Percentiles rank a stretch among this genome's conserved stretches.
These are phyloP conservation scores for Zapus hudsonius DNA, from an alignment of 2,113 vertebrate species.

Conservation along the genomic window DNA sequence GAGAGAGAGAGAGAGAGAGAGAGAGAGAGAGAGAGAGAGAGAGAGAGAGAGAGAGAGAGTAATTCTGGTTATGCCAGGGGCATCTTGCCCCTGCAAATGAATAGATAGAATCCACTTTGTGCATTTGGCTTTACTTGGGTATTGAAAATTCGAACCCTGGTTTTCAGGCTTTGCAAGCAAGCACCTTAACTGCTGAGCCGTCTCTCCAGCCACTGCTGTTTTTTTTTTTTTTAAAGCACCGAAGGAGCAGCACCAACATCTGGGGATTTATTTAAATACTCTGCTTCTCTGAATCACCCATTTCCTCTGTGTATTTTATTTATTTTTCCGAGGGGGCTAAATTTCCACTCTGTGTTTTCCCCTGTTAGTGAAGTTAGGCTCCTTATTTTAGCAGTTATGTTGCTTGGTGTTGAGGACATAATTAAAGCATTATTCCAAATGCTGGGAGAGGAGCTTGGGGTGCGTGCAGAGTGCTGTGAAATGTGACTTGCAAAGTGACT, in stretches of 20 bases:
- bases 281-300: constrained; percentile 54
- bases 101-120: no score
- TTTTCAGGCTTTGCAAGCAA: no score
- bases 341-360: constrained; percentile 59
- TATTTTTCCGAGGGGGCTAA: constrained; percentile 60
- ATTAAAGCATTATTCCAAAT: not conserved
- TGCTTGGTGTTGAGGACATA: not conserved
- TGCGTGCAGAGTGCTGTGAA: not conserved
- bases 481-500: not conserved
- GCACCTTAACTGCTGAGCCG: no score
- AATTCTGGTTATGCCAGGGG: no score
- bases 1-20: no score
- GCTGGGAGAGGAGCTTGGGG: not conserved
- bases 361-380: not conserved
- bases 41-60: no score
- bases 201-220: no score
- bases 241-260: constrained; percentile 50
- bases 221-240: not conserved
- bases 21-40: no score
- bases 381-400: not conserved
- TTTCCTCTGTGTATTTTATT: constrained; percentile 64
- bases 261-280: constrained; percentile 63
- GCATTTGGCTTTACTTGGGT: no score
- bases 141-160: no score
- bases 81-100: no score